phyloP scores from a whole-genome alignment of 2,113 vertebrate genomes.

The Pardalotus punctatus region DNA sequence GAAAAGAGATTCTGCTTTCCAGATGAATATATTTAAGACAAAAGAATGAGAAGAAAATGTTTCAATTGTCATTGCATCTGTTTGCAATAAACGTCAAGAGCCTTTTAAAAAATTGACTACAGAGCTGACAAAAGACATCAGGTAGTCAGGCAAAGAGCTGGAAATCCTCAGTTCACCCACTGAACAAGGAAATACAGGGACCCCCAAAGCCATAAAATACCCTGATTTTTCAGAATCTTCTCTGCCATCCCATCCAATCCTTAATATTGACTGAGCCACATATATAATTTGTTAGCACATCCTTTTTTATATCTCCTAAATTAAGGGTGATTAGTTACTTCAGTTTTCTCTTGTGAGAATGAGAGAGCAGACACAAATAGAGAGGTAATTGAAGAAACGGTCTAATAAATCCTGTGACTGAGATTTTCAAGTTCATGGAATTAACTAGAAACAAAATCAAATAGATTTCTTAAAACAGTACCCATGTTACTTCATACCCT shows the following conservation, averaged over 20 bases:
- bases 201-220: neutral
- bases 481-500: neutral
- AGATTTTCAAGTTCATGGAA: neutral
- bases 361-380: neutral
- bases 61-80: constrained; percentile 35
- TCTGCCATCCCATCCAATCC: neutral
- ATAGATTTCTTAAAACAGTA: neutral
- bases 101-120: constrained; percentile 23
- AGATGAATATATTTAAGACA: constrained; percentile 38
- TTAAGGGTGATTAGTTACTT: neutral
- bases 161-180: neutral
- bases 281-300: neutral
- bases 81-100: constrained; percentile 12
- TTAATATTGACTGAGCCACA: neutral
- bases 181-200: neutral
- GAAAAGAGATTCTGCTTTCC: neutral
- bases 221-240: neutral
- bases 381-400: neutral
- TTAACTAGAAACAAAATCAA: neutral
- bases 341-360: neutral
- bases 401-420: neutral
- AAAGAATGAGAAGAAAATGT: constrained; percentile 25
- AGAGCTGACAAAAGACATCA: constrained; percentile 34
- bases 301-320: neutral
- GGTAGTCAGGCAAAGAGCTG: neutral